These are phyloP conservation scores for Lysiphlebus fabarum DNA, from an alignment of 1,140 invertebrate genomes.

Conservation along the genomic window DNA sequence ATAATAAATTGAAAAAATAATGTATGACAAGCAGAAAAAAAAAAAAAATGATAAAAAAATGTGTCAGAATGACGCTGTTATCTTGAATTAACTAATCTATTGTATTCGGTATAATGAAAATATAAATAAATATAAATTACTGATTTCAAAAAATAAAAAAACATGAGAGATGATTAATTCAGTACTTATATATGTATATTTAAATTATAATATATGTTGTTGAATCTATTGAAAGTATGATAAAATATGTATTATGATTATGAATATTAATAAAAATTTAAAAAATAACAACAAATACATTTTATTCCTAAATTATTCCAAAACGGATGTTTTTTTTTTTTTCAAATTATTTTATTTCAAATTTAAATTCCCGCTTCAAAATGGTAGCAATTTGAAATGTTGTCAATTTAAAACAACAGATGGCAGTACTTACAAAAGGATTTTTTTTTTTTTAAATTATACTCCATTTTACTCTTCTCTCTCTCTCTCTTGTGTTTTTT, in stretches of 20 bases:
- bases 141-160: slow-evolving; percentile 18
- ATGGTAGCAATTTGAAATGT: neutral
- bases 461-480: too few species aligned
- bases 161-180: slow-evolving; percentile 36
- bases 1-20: slow-evolving; percentile 2
- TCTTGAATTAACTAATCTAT: slow-evolving; percentile 12
- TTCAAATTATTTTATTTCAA: too few species aligned
- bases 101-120: slow-evolving; percentile 37
- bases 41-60: slow-evolving; percentile 9
- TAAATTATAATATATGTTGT: slow-evolving; percentile 48
- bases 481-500: too few species aligned
- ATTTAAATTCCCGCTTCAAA: neutral
- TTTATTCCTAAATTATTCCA: slow-evolving; percentile 10
- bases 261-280: slow-evolving; percentile 44
- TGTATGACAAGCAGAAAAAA: slow-evolving; percentile 8
- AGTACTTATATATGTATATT: slow-evolving; percentile 50
- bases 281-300: slow-evolving; percentile 26
- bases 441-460: too few species aligned
- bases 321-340: too few species aligned
- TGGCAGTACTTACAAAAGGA: neutral
- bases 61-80: slow-evolving; percentile 15
- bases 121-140: slow-evolving; percentile 32
- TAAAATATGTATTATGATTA: slow-evolving; percentile 43
- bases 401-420: neutral
- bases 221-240: slow-evolving; percentile 56